A percentile compares a stretch with the other conserved stretches of the same genome.
Conservation (phyloP, 2,888 invertebrate species). For the Noctua janthina region DNA sequence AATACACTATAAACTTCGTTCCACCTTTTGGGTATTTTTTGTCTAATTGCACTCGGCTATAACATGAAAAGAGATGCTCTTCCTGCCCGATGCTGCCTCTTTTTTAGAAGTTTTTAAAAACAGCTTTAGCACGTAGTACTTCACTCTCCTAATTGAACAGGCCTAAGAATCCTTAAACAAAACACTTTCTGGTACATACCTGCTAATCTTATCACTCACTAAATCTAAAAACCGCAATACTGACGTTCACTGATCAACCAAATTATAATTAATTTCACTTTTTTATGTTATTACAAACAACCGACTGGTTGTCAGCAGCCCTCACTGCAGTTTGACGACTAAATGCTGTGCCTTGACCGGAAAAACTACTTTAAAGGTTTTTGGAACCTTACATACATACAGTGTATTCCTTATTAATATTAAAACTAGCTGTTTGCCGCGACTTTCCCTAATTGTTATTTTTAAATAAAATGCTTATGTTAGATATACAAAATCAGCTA, state of each 20-base stretch:
- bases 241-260: neutral
- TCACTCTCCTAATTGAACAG: neutral
- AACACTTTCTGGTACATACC: neutral
- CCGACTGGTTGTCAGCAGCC: neutral
- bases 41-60: too few relatives aligned
- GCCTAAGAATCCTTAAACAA: neutral
- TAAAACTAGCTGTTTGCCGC: too few relatives aligned
- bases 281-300: neutral
- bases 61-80: neutral
- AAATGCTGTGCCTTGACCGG: constrained; percentile 27
- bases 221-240: neutral
- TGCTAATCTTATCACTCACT: neutral
- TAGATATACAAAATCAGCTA: too few relatives aligned
- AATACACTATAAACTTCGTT: too few relatives aligned
- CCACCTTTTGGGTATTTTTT: too few relatives aligned
- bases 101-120: neutral
- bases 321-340: neutral
- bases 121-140: neutral
- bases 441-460: too few relatives aligned
- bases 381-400: neutral
- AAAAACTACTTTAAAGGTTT: neutral
- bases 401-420: neutral
- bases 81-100: neutral
- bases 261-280: neutral
- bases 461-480: too few relatives aligned